These are phyloP conservation scores for Drosophila lacteicornis DNA, from an alignment of 1,140 invertebrate species.

Conservation along the genomic window DNA sequence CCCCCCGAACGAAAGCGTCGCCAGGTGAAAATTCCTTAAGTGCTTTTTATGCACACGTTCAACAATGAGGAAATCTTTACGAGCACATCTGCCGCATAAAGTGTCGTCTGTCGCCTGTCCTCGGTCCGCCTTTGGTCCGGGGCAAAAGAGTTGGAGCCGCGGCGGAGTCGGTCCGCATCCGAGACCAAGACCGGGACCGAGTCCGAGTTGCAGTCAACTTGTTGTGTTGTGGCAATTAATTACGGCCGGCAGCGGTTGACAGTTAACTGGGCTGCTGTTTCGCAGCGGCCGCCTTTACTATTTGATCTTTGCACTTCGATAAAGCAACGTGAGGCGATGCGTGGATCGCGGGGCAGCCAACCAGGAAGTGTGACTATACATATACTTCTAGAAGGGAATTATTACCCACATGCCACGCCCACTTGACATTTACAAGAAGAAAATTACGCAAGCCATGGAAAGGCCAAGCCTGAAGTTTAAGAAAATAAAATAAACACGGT, in stretches of 20 bases:
- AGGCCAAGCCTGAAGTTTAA: not conserved
- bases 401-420: slow-evolving; percentile 6
- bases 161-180: slow-evolving; percentile 7
- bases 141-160: slow-evolving; percentile 37
- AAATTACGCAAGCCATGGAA: not conserved
- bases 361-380: slow-evolving; percentile 43
- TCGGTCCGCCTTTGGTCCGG: slow-evolving; percentile 32
- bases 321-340: slow-evolving; percentile 39
- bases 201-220: slow-evolving; percentile 53
- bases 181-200: not conserved
- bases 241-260: slow-evolving; percentile 58
- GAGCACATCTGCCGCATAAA: slow-evolving; percentile 82
- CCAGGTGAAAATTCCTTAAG: slow-evolving; percentile 66
- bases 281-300: slow-evolving; percentile 66
- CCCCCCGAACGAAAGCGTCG: slow-evolving; percentile 29
- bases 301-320: slow-evolving; percentile 82
- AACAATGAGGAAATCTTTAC: slow-evolving; percentile 82
- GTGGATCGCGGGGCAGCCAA: slow-evolving; percentile 27
- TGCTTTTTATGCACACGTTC: slow-evolving; percentile 81
- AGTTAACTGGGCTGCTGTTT: slow-evolving; percentile 50
- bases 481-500: not conserved
- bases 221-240: slow-evolving; percentile 74
- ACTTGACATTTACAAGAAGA: not conserved
- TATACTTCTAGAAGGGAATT: not conserved
- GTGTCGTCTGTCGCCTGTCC: slow-evolving; percentile 14